Conservation (phyloP, 1,140 invertebrate species). For the Apis dorsata region DNA sequence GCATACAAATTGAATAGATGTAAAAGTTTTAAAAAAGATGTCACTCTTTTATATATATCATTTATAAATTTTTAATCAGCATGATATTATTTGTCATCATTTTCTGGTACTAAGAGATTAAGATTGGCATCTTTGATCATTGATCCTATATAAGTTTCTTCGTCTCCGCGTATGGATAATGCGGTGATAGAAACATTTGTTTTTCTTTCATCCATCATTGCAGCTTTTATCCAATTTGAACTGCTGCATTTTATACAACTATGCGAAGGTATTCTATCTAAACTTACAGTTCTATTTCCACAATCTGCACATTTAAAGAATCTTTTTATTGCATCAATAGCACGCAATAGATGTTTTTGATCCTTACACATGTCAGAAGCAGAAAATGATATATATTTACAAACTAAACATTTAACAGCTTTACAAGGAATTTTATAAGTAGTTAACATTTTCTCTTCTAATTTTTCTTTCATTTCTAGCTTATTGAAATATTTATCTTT, state of each 20-base stretch:
- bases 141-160: slow-evolving; percentile 85
- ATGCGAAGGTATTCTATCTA: slow-evolving; percentile 88
- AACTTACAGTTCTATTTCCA: slow-evolving; percentile 88
- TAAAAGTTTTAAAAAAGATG: background rate
- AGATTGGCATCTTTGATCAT: slow-evolving; percentile 82
- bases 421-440: slow-evolving; percentile 92
- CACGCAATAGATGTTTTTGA: slow-evolving; percentile 88
- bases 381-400: slow-evolving; percentile 93
- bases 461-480: slow-evolving; percentile 92
- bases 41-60: background rate
- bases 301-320: slow-evolving; percentile 96
- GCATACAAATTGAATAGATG: slow-evolving; percentile 41
- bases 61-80: slow-evolving; percentile 16
- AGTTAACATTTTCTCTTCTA: slow-evolving; percentile 95
- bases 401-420: slow-evolving; percentile 93
- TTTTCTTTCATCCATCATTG: slow-evolving; percentile 89
- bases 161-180: slow-evolving; percentile 87
- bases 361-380: slow-evolving; percentile 91
- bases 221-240: slow-evolving; percentile 87
- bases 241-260: slow-evolving; percentile 89
- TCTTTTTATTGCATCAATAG: slow-evolving; percentile 89
- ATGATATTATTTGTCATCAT: slow-evolving; percentile 29
- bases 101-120: slow-evolving; percentile 84
- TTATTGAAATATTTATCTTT: slow-evolving; percentile 93
- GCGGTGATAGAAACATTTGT: slow-evolving; percentile 78